Conservation (phyloP, 2,113 vertebrate genomes). For the Halcyon malimbica region DNA sequence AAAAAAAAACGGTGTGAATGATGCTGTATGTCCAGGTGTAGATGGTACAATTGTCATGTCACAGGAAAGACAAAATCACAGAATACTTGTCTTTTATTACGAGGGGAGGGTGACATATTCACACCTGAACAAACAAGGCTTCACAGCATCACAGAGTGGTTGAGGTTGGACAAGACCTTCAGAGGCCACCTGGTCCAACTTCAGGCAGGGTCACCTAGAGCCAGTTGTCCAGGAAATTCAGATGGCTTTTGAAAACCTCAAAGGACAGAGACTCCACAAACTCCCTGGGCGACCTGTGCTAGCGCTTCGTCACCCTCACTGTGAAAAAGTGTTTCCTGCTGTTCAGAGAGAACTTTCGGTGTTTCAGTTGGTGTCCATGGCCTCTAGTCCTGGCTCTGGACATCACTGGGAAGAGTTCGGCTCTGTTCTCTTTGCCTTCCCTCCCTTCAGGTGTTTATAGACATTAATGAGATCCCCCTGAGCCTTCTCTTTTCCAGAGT, state of each 20-base stretch:
- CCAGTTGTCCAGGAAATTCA: neutral
- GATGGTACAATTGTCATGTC: neutral
- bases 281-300: neutral
- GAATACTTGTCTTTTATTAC: neutral
- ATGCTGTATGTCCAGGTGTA: fast-evolving
- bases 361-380: neutral
- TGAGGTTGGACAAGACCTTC: neutral
- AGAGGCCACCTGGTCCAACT: neutral
- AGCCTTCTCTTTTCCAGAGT: no score
- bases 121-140: neutral
- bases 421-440: neutral
- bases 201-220: neutral
- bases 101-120: neutral
- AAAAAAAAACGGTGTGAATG: neutral
- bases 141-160: neutral
- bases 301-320: fast-evolving
- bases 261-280: neutral
- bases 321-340: neutral
- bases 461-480: neutral
- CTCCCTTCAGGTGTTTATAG: neutral
- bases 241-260: neutral
- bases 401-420: neutral
- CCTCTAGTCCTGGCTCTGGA: neutral
- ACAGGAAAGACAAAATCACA: neutral
- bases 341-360: neutral